Evolutionary conservation across 1,140 invertebrate genomes (phyloP), one percentile per base, ranked within the genome.

Genomic region (Platyura marginata): DNA sequence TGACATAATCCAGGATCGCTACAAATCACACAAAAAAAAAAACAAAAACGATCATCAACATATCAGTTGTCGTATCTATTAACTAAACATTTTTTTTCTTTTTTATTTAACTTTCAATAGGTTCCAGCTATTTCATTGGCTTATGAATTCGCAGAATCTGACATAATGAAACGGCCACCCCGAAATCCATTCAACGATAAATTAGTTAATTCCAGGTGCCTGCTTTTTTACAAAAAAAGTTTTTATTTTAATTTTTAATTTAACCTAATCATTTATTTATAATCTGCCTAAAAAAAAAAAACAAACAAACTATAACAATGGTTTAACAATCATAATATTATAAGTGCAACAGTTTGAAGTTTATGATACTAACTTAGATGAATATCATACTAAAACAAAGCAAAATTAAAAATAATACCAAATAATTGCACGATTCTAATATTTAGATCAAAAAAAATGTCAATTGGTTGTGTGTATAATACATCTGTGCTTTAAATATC

Each of bases 91-190:
- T 29, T 29, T 8, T 8, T 29, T 29, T 29, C 25, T 29, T 29
- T 29, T 29, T 29, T 29, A 29, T 37, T 16, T 16, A 37, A 37
- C 35, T 16, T 41, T 41, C 16, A 13, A 19, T 71, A 91, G 87
- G 77, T 96, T 54, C 95, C 94, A 55, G 94, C 94, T 54, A 97
- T 98, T 67, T 95, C 94, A 45, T 74, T 98, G 61, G 94, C 94
- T 53, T 98, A 98, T 70, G 95, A 98, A 74, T 75, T 82, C 65
- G 86, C 94, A 43, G 95, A 98, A 67, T 86, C 87, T 51, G 94
- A 98, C 69, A 98, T 98, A 65, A 99, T 98, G 95, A 98, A 98
- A 76, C 79, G 94, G 52, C 79, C 79, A 54, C 94, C 95, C 52
- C 79, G 95, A 66, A 85, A 98, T 71, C 91, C 94, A 44, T 74